A percentile compares a stretch with the other conserved stretches of the same genome.
These are phyloP conservation scores for Choristoneura rosaceana DNA, from an alignment of 2,888 invertebrate genomes.

Conservation along the genomic window DNA sequence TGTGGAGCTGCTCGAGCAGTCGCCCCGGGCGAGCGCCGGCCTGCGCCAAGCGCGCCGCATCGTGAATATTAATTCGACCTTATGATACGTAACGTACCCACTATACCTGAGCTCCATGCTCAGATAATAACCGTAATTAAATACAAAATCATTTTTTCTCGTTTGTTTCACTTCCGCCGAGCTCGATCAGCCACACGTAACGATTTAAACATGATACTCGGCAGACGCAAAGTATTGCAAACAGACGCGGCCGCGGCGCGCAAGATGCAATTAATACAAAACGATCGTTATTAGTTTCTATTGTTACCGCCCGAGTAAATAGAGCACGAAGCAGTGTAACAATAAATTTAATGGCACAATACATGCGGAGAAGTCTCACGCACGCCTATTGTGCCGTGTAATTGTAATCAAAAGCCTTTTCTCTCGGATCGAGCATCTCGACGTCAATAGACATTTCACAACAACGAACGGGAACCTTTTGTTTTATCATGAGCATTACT, in stretches of 20 bases:
- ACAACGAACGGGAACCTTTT: slow-evolving; percentile 57
- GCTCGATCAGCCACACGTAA: slow-evolving; percentile 64
- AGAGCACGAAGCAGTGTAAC: slow-evolving; percentile 76
- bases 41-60: slow-evolving; percentile 68
- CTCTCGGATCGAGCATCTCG: slow-evolving; percentile 66
- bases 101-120: slow-evolving; percentile 48
- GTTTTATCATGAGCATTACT: slow-evolving; percentile 31
- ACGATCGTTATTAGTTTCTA: slow-evolving; percentile 80
- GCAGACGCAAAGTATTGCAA: slow-evolving; percentile 60
- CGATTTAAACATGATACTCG: slow-evolving; percentile 60
- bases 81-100: slow-evolving; percentile 58
- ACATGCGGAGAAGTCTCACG: slow-evolving; percentile 75
- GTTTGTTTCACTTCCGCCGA: slow-evolving; percentile 63
- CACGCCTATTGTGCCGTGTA: slow-evolving; percentile 73
- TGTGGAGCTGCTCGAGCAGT: slow-evolving; percentile 60
- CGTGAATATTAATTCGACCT: slow-evolving; percentile 77
- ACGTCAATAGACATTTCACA: slow-evolving; percentile 69
- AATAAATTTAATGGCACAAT: slow-evolving; percentile 74
- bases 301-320: slow-evolving; percentile 77
- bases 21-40: slow-evolving; percentile 54
- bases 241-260: slow-evolving; percentile 65
- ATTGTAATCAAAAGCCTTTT: slow-evolving; percentile 76
- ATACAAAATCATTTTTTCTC: slow-evolving; percentile 54
- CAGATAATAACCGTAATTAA: slow-evolving; percentile 60
- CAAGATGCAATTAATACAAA: slow-evolving; percentile 75